These are phyloP conservation scores for Agapornis roseicollis DNA, from an alignment of 2,113 vertebrate genomes.

Conservation along the genomic window DNA sequence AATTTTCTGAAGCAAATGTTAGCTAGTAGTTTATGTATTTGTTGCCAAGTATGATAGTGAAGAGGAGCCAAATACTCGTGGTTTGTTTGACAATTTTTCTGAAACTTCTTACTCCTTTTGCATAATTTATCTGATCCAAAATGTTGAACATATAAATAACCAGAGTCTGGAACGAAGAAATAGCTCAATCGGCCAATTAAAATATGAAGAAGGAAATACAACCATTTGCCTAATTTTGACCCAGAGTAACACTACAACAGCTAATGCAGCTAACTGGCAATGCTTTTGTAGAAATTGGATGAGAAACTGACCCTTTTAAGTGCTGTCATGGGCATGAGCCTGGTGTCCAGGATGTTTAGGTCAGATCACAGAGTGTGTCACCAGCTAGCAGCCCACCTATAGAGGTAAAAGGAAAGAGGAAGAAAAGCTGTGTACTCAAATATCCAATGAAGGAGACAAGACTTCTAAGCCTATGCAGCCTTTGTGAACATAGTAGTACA, in stretches of 20 bases:
- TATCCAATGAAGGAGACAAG: neutral
- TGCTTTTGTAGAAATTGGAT: neutral
- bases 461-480: neutral
- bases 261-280: neutral
- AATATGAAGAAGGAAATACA: neutral
- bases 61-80: neutral
- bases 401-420: neutral
- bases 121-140: neutral
- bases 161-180: neutral
- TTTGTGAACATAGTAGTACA: neutral
- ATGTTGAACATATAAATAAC: neutral
- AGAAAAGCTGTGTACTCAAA: neutral
- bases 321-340: neutral
- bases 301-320: neutral
- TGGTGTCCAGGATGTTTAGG: neutral
- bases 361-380: neutral
- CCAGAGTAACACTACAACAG: neutral
- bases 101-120: neutral
- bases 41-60: neutral
- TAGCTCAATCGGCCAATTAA: neutral
- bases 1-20: slow-evolving; percentile 1
- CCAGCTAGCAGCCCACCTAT: neutral
- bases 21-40: neutral
- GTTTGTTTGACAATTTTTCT: slow-evolving; percentile 1
- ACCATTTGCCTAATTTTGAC: neutral